These are phyloP conservation scores for Dipodomys stephensi DNA, from an alignment of 2,113 vertebrate genomes.

Conservation along the genomic window DNA sequence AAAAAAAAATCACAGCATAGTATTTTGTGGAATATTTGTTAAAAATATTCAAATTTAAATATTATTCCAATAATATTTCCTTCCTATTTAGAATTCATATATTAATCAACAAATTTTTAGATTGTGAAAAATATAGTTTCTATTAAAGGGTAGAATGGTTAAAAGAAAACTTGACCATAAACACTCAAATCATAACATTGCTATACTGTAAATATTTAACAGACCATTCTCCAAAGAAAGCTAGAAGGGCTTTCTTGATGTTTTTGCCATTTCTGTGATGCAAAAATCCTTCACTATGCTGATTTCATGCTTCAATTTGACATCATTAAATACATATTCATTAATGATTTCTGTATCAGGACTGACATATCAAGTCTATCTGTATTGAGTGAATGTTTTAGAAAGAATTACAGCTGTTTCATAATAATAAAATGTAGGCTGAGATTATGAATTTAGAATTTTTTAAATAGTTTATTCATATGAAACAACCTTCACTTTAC, in stretches of 20 bases:
- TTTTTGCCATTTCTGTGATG: neutral
- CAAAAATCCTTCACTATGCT: neutral
- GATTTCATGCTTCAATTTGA: neutral
- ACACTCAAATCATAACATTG: neutral
- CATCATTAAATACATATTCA: neutral
- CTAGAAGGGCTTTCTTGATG: fast-evolving
- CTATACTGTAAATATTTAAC: neutral
- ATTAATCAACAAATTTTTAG: neutral
- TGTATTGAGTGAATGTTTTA: neutral
- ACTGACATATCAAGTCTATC: neutral
- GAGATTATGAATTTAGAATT: neutral
- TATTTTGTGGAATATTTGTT: too few relatives aligned
- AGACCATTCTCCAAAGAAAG: neutral
- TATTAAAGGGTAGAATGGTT: neutral
- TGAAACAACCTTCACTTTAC: neutral
- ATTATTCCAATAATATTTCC: neutral
- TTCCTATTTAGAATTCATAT: neutral
- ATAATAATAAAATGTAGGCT: neutral
- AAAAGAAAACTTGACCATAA: neutral
- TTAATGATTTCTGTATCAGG: neutral
- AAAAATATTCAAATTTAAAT: too few relatives aligned
- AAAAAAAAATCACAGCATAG: too few relatives aligned
- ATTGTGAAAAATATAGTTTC: neutral
- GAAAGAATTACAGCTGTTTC: neutral
- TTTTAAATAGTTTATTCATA: neutral